Evolutionary conservation across 1,140 invertebrate species (phyloP).

Genomic region (Drosophila funebris): DNA sequence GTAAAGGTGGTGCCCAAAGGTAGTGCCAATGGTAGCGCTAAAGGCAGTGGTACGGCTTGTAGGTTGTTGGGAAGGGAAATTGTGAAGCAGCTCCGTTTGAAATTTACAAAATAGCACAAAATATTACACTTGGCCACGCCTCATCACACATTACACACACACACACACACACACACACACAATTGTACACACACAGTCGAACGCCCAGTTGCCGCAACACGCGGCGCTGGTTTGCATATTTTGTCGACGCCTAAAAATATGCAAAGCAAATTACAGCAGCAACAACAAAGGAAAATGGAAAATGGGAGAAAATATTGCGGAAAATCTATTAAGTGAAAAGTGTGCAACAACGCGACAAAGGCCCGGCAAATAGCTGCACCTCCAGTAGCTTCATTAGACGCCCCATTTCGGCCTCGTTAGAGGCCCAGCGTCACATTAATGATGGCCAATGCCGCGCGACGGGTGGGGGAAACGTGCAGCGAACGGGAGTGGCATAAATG

Average conservation of each 20-base stretch:
- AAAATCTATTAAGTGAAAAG: constrained; percentile 58
- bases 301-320: constrained; percentile 34
- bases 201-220: neutral
- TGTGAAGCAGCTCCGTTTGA: constrained; percentile 11
- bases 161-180: neutral
- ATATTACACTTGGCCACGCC: constrained; percentile 48
- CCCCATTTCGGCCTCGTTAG: constrained; percentile 19
- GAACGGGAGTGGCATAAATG: neutral
- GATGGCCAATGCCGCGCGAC: neutral
- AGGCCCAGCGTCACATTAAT: neutral
- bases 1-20: neutral
- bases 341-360: constrained; percentile 37
- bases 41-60: neutral
- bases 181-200: neutral
- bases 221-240: constrained; percentile 49
- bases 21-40: neutral
- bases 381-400: constrained; percentile 25
- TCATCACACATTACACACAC: neutral
- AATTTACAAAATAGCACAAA: constrained; percentile 52
- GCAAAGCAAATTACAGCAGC: constrained; percentile 40
- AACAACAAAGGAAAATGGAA: constrained; percentile 2
- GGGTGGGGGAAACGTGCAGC: neutral
- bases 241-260: constrained; percentile 60
- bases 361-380: neutral
- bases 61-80: neutral